Evolutionary conservation across 2,888 invertebrate genomes (phyloP).

Genomic region (Hyposoter dolosus): DNA sequence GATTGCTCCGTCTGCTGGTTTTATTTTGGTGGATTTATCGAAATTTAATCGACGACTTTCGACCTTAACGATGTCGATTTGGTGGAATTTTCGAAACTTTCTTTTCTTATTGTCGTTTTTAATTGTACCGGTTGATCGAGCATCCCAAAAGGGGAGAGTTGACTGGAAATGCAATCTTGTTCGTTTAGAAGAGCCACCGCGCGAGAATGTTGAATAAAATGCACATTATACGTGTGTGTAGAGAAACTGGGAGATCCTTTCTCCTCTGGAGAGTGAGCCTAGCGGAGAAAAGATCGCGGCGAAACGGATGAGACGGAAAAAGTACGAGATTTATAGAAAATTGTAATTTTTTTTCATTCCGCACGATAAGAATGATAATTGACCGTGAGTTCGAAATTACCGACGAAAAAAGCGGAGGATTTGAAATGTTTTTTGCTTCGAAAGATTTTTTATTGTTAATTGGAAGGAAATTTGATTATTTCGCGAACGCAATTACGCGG

Average conservation of each 20-base stretch:
- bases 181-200: conserved; percentile 26
- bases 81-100: not conserved
- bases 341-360: not conserved
- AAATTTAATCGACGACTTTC: not conserved
- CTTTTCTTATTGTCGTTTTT: not conserved
- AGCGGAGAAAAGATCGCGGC: conserved; percentile 15
- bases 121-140: conserved; percentile 37
- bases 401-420: not conserved
- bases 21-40: too few species aligned
- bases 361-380: not conserved
- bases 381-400: not conserved
- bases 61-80: not conserved
- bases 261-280: conserved; percentile 31
- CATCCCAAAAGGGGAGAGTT: conserved; percentile 16
- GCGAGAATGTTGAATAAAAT: conserved; percentile 33
- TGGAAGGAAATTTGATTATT: not conserved
- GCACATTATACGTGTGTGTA: conserved; percentile 1
- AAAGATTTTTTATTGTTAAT: not conserved
- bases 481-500: not conserved
- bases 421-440: too few species aligned
- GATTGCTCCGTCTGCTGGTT: not conserved
- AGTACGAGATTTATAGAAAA: not conserved
- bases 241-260: conserved; percentile 45
- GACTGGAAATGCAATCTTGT: conserved; percentile 29
- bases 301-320: conserved; percentile 25